These are phyloP conservation scores for Pseudonaja textilis DNA, from an alignment of 2,113 vertebrate species.

Conservation along the genomic window DNA sequence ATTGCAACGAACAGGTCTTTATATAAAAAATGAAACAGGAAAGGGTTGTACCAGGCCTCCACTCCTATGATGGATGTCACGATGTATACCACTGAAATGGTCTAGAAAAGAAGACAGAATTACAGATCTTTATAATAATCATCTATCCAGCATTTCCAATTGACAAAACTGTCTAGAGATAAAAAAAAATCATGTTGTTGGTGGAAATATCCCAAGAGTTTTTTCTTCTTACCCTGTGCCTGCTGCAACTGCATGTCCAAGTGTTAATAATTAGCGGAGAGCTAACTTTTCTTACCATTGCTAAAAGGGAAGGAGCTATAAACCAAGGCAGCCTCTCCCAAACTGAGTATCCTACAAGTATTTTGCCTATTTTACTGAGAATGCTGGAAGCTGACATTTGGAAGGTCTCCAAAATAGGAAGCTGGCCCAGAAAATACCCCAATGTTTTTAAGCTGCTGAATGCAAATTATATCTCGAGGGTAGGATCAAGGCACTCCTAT, in stretches of 20 bases:
- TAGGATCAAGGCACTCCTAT: neutral
- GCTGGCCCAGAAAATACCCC: neutral
- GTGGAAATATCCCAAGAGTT: neutral
- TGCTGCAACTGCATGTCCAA: neutral
- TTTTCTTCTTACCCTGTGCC: neutral
- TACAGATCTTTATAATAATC: neutral
- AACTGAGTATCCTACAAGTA: neutral
- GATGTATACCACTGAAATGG: conserved; percentile 95
- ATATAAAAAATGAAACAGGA: conserved; percentile 88
- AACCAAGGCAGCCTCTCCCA: neutral
- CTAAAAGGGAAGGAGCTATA: neutral
- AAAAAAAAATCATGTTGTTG: neutral
- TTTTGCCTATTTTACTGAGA: neutral
- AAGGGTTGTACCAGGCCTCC: conserved; percentile 92
- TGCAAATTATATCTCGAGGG: neutral
- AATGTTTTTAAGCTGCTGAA: neutral
- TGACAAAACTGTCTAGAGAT: neutral
- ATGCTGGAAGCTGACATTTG: neutral
- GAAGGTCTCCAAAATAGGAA: neutral
- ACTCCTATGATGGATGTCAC: conserved; percentile 93
- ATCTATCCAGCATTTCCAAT: neutral
- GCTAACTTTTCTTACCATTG: neutral
- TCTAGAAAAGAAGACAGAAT: conserved; percentile 75
- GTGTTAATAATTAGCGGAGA: neutral
- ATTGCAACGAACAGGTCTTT: conserved; percentile 94